phyloP scores from a whole-genome alignment of 1,140 invertebrate species.

The Drosophila tristis region DNA sequence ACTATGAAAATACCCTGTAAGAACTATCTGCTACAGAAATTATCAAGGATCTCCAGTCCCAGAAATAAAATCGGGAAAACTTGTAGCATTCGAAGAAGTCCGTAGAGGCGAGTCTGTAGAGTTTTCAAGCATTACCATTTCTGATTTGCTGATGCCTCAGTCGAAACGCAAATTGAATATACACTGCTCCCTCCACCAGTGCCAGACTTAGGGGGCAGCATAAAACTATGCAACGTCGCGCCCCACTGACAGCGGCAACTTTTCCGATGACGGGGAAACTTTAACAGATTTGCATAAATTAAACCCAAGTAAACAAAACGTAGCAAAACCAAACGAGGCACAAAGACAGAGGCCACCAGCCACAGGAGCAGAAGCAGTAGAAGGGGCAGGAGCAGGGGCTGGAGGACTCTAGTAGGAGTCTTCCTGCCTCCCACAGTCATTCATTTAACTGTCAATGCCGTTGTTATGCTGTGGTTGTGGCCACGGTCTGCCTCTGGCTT shows the following conservation, averaged over 20 bases:
- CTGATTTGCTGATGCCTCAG: neutral
- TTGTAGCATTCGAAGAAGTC: neutral
- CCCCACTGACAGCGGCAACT: constrained; percentile 61
- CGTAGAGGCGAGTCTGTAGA: too few species aligned
- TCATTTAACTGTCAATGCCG: constrained; percentile 73
- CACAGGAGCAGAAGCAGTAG: constrained; percentile 15
- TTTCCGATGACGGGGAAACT: constrained; percentile 78
- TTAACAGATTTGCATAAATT: constrained; percentile 82
- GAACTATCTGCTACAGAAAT: neutral
- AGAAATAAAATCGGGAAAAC: neutral
- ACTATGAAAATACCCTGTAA: constrained; percentile 23
- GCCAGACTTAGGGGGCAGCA: constrained; percentile 33
- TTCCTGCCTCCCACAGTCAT: constrained; percentile 49
- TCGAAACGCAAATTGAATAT: constrained; percentile 47
- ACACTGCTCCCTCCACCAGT: constrained; percentile 18
- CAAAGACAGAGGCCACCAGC: constrained; percentile 20
- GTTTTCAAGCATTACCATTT: too few species aligned
- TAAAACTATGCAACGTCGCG: constrained; percentile 66
- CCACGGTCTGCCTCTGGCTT: constrained; percentile 26
- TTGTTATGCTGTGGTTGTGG: constrained; percentile 65
- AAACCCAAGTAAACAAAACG: constrained; percentile 58
- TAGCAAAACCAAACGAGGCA: constrained; percentile 47
- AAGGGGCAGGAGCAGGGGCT: constrained; percentile 1
- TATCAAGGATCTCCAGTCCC: too few species aligned
- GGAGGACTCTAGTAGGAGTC: constrained; percentile 28